Evolutionary conservation across 2,113 vertebrate genomes (phyloP).

Genomic region (Alexandromys fortis): DNA sequence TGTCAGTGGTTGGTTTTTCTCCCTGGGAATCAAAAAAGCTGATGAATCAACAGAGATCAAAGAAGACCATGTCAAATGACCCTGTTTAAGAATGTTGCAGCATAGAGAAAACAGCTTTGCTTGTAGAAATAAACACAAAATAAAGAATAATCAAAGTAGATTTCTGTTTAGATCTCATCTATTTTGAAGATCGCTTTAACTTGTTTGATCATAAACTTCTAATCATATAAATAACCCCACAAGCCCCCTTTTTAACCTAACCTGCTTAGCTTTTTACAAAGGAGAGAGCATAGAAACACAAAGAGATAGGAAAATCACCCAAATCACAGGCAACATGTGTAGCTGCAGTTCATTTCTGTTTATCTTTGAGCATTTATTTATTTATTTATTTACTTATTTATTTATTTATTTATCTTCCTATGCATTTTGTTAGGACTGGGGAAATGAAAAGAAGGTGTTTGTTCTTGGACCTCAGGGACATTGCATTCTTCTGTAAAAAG

Average conservation of each 20-base stretch:
- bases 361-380: neutral
- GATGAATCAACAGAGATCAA: slow-evolving; percentile 43
- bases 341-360: neutral
- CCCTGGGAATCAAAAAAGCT: slow-evolving; percentile 8
- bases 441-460: slow-evolving; percentile 11
- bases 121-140: neutral
- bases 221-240: neutral
- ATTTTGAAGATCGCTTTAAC: slow-evolving; percentile 44
- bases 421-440: neutral
- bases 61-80: neutral
- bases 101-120: slow-evolving; percentile 8
- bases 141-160: slow-evolving; percentile 7
- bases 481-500: neutral
- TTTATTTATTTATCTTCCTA: neutral
- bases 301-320: neutral
- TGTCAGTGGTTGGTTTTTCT: slow-evolving; percentile 5
- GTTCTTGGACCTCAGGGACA: neutral
- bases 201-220: slow-evolving; percentile 56
- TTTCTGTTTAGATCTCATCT: slow-evolving; percentile 25
- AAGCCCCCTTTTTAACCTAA: neutral
- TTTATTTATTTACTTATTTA: neutral
- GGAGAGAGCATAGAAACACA: neutral
- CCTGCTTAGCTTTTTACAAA: neutral
- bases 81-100: slow-evolving; percentile 32
- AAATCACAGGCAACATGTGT: neutral